These are phyloP conservation scores for Nasonovia ribisnigri DNA, from an alignment of 2,888 invertebrate genomes.

Conservation along the genomic window DNA sequence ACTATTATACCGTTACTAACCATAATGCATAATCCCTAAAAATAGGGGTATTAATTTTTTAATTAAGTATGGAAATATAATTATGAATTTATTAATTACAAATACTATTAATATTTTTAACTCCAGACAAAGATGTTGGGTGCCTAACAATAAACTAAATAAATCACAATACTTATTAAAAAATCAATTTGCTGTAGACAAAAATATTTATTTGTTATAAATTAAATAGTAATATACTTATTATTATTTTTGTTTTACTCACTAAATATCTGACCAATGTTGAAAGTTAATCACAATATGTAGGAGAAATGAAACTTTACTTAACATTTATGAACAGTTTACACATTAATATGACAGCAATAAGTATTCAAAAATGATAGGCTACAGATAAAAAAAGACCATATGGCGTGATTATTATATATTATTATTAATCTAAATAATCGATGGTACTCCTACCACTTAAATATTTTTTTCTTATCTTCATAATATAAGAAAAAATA, in stretches of 20 bases:
- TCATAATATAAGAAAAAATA: neutral
- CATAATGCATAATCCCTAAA: too few species aligned
- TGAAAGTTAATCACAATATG: neutral
- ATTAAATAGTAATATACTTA: too few species aligned
- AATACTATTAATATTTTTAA: neutral
- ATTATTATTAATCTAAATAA: constrained; percentile 8
- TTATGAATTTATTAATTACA: too few species aligned
- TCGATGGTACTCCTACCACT: neutral
- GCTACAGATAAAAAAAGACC: constrained; percentile 34
- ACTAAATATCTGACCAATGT: neutral
- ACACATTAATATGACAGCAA: neutral
- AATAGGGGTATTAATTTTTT: too few species aligned
- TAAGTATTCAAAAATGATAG: constrained; percentile 23
- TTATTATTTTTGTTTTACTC: neutral
- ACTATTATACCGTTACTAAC: too few species aligned
- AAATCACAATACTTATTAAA: too few species aligned
- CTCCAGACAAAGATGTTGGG: neutral
- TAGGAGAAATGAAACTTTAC: neutral
- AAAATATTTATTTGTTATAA: too few species aligned
- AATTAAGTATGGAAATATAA: too few species aligned
- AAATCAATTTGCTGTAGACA: too few species aligned
- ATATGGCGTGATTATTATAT: constrained; percentile 45
- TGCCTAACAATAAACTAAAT: neutral
- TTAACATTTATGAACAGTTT: neutral
- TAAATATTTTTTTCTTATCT: constrained; percentile 17